A percentile compares a stretch with the other conserved stretches of the same genome.
These are phyloP conservation scores for Blomia tropicalis DNA, from an alignment of 2,888 invertebrate species.

Conservation along the genomic window DNA sequence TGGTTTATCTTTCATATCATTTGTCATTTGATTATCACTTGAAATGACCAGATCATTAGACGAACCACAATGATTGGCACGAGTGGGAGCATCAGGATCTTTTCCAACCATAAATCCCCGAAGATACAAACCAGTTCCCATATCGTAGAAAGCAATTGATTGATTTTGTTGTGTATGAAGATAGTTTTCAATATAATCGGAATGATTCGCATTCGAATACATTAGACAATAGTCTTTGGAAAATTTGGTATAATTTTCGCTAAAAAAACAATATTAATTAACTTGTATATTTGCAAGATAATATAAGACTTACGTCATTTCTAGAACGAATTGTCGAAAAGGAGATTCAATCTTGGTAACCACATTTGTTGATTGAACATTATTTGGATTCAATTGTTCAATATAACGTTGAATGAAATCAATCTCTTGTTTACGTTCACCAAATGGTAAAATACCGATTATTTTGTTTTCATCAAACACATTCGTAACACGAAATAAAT, in stretches of 20 bases:
- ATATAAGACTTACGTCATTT: slow-evolving; percentile 16
- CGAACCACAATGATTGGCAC: too few relatives aligned
- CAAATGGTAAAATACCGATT: slow-evolving; percentile 15
- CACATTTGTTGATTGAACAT: neutral
- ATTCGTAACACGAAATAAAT: neutral
- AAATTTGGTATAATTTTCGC: neutral
- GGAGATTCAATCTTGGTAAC: neutral
- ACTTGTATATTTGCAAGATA: too few relatives aligned
- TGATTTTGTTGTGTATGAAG: slow-evolving; percentile 6
- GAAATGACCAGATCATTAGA: too few relatives aligned
- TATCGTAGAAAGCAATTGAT: slow-evolving; percentile 5
- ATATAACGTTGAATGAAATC: neutral
- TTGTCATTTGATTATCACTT: neutral
- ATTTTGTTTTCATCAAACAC: slow-evolving; percentile 11
- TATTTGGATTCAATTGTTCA: neutral
- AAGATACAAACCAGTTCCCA: neutral
- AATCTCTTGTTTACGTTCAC: slow-evolving; percentile 6
- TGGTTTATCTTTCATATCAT: neutral
- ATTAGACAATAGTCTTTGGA: neutral
- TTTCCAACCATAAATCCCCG: slow-evolving; percentile 2
- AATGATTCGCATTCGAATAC: neutral
- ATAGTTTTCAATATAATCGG: neutral
- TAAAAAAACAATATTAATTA: too few relatives aligned
- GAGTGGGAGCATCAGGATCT: neutral
- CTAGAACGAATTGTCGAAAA: slow-evolving; percentile 1